phyloP scores from a whole-genome alignment of 2,888 invertebrate genomes.

The Cantharis lateralis region DNA sequence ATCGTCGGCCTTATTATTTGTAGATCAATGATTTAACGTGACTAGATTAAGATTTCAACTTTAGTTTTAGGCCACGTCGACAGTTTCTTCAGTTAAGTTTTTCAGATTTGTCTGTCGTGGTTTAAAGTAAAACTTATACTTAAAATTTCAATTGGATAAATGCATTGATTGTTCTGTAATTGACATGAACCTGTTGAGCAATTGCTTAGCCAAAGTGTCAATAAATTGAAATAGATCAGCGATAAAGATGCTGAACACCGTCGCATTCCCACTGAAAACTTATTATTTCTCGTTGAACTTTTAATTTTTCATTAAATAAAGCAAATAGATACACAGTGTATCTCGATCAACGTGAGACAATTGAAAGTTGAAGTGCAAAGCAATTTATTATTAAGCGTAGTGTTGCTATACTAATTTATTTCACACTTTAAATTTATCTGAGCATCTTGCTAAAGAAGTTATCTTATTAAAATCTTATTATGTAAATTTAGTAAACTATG shows the following conservation, averaged over 20 bases:
- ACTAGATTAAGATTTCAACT: not conserved
- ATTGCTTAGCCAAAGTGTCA: not conserved
- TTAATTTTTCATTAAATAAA: not conserved
- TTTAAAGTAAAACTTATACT: not conserved
- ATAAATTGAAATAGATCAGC: not conserved
- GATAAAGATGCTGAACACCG: not conserved
- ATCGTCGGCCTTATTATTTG: not conserved
- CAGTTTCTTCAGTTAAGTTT: not conserved
- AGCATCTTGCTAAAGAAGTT: not conserved
- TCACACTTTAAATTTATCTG: not conserved
- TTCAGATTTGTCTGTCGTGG: not conserved
- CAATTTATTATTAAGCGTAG: not conserved
- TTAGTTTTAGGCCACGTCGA: not conserved
- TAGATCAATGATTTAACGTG: not conserved
- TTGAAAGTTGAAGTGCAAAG: not conserved
- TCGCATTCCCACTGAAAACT: not conserved
- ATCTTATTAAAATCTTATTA: not conserved
- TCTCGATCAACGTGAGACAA: not conserved
- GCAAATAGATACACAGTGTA: not conserved
- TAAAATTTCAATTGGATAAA: not conserved
- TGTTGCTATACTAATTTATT: not conserved
- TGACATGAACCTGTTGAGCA: not conserved
- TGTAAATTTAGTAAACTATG: not conserved
- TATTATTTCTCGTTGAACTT: not conserved
- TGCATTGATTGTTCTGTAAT: not conserved